These are phyloP conservation scores for Nibea coibor DNA, from an alignment of 2,113 vertebrate species.

Conservation along the genomic window DNA sequence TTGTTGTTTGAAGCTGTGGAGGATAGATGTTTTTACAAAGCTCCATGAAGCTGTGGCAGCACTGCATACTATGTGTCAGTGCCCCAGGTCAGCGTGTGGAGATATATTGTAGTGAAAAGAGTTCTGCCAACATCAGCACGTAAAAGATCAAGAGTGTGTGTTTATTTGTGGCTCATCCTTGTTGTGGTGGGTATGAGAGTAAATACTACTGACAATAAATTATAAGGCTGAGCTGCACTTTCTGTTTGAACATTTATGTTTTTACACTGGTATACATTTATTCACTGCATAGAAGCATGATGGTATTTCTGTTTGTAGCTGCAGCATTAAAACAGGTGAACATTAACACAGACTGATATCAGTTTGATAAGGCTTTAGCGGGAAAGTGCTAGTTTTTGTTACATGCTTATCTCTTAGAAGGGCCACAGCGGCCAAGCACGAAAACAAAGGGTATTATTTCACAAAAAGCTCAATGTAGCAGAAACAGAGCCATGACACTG, in stretches of 20 bases:
- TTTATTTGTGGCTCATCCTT: not conserved
- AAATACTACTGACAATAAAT: conserved; percentile 16
- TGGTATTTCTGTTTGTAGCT: not conserved
- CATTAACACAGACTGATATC: not conserved
- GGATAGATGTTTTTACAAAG: not conserved
- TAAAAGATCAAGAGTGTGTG: conserved; percentile 10
- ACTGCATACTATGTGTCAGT: not conserved
- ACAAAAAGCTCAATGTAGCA: not conserved
- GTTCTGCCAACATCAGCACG: conserved; percentile 37
- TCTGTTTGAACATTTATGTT: not conserved
- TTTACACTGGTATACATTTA: not conserved
- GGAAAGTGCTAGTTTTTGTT: not conserved
- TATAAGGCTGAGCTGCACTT: not conserved
- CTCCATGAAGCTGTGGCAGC: not conserved
- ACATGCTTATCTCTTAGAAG: not conserved
- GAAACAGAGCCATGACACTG: not conserved
- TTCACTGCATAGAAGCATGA: not conserved
- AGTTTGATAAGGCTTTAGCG: not conserved
- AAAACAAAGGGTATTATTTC: conserved; percentile 4
- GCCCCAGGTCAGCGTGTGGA: conserved; percentile 23
- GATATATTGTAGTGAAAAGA: conserved; percentile 6
- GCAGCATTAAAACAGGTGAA: not conserved
- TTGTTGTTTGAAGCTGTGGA: not conserved
- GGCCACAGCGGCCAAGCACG: not conserved
- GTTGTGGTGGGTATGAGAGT: conserved; percentile 11